A percentile compares a stretch with the other conserved stretches of the same genome.
phyloP scores from a whole-genome alignment of 2,888 invertebrate genomes.

The Pseudanteris insignis region DNA sequence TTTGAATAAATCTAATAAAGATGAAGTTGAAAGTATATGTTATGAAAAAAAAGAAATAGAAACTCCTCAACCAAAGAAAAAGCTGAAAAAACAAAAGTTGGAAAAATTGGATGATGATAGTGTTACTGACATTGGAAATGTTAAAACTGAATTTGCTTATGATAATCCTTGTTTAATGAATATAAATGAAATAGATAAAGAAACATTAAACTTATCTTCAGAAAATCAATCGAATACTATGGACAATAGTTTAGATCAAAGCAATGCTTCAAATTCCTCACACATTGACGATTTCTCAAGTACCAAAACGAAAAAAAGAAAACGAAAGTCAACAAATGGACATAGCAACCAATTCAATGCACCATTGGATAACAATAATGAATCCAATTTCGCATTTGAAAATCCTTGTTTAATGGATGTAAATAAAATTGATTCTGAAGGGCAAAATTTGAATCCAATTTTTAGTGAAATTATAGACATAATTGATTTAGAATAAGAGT shows the following conservation, averaged over 20 bases:
- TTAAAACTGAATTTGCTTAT: conserved; percentile 22
- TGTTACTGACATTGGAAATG: not conserved
- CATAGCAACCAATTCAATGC: too few relatives aligned
- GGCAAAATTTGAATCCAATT: not conserved
- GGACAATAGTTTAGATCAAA: not conserved
- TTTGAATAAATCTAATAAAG: not conserved
- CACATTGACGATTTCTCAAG: not conserved
- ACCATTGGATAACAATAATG: too few relatives aligned
- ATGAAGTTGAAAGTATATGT: not conserved
- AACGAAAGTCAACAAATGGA: too few relatives aligned
- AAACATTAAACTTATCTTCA: not conserved
- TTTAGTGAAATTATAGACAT: too few relatives aligned
- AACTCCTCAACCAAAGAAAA: conserved; percentile 16
- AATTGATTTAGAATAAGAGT: too few relatives aligned
- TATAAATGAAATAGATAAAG: conserved; percentile 14
- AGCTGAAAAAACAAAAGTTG: conserved; percentile 7
- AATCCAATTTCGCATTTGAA: conserved; percentile 24
- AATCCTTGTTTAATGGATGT: conserved; percentile 23
- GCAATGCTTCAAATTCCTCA: too few relatives aligned
- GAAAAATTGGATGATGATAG: not conserved
- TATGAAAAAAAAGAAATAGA: not conserved
- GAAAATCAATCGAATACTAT: not conserved
- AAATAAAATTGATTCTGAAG: conserved; percentile 15
- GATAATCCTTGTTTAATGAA: conserved; percentile 26
- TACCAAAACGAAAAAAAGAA: not conserved